Evolutionary conservation across 2,888 invertebrate genomes (phyloP).

Genomic region (Oegoconia quadripuncta): DNA sequence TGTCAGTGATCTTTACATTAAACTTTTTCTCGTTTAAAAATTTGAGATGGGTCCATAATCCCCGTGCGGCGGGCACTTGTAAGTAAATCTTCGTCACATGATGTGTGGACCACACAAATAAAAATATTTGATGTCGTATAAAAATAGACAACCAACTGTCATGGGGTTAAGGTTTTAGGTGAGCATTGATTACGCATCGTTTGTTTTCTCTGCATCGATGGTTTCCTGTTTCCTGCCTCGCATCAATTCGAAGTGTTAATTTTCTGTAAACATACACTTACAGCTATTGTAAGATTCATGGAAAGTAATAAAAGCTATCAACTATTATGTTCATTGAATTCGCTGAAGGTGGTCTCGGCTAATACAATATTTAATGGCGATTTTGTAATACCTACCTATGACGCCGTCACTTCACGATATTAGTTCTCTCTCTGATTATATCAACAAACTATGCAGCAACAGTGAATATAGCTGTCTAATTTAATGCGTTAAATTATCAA

Average conservation of each 20-base stretch:
- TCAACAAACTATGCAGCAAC: too few relatives aligned
- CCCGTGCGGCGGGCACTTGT: conserved; percentile 55
- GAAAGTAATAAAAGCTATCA: conserved; percentile 2
- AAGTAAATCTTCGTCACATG: conserved; percentile 64
- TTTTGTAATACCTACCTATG: too few relatives aligned
- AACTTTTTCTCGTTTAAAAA: conserved; percentile 72
- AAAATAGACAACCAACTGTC: conserved; percentile 33
- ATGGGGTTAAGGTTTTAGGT: conserved; percentile 28
- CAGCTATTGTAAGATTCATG: conserved; percentile 4
- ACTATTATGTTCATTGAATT: too few relatives aligned
- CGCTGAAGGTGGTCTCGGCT: too few relatives aligned
- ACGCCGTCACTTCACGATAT: too few relatives aligned
- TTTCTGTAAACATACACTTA: conserved; percentile 1
- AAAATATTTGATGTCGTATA: conserved; percentile 46
- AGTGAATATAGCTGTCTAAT: too few relatives aligned
- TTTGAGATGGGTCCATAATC: conserved; percentile 73
- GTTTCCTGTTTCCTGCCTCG: conserved; percentile 28
- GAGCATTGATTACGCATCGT: conserved; percentile 36
- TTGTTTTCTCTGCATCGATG: conserved; percentile 19
- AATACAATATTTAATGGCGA: too few relatives aligned
- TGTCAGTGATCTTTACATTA: conserved; percentile 78
- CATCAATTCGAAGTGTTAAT: neutral
- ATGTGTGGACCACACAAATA: conserved; percentile 67
- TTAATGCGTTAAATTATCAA: too few relatives aligned
- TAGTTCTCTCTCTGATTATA: too few relatives aligned